Evolutionary conservation across 1,140 invertebrate species (phyloP).

Genomic region (Melanaphis sacchari): DNA sequence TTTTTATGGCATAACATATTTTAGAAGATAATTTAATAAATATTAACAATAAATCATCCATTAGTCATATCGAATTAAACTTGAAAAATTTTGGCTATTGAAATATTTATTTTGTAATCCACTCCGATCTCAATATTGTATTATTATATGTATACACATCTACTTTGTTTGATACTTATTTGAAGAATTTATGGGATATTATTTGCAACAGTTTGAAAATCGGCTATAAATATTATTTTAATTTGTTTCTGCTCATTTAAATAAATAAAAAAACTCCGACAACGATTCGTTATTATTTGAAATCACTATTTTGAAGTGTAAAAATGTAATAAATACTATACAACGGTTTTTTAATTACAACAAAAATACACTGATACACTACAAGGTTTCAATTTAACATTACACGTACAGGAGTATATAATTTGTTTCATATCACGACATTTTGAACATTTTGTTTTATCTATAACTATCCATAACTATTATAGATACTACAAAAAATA

Average conservation of each 20-base stretch:
- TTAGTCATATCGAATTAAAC: not conserved
- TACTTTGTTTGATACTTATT: not conserved
- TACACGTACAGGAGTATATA: not conserved
- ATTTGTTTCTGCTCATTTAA: not conserved
- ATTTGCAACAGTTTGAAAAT: not conserved
- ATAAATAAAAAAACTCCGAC: not conserved
- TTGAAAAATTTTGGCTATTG: not conserved
- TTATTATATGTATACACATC: not conserved
- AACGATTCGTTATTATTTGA: not conserved
- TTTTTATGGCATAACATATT: not conserved
- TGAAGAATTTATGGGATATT: not conserved
- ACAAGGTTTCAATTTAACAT: not conserved
- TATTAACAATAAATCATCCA: not conserved
- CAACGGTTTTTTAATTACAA: too few species aligned
- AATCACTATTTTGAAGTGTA: not conserved
- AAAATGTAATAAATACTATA: not conserved
- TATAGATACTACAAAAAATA: not conserved
- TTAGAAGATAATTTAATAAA: not conserved
- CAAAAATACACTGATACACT: not conserved
- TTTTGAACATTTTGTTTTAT: not conserved
- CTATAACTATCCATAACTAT: not conserved
- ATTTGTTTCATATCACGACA: not conserved
- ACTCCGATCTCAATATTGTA: too few species aligned
- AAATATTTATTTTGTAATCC: not conserved
- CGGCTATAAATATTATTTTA: not conserved